Conservation (phyloP, 2,797 vertebrate species). For the Urosaurus nigricauda region DNA sequence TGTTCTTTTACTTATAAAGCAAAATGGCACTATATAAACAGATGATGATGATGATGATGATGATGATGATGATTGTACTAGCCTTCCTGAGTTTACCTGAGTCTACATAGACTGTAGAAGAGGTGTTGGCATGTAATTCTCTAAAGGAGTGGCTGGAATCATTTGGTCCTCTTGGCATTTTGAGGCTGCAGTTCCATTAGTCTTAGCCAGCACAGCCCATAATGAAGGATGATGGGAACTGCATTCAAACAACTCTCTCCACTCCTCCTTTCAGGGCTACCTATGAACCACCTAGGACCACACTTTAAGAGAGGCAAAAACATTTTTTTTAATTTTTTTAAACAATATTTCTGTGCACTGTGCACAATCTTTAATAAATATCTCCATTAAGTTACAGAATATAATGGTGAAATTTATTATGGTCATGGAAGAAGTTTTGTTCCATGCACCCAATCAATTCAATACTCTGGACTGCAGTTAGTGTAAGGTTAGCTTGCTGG, state of each 20-base stretch:
- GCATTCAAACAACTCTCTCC: neutral
- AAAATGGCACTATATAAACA: no score
- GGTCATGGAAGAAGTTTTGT: neutral
- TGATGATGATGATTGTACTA: no score
- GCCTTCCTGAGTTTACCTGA: no score
- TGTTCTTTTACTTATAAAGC: no score
- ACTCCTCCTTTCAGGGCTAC: neutral
- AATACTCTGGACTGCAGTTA: neutral
- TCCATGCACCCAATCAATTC: slow-evolving; percentile 26
- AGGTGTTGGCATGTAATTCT: neutral
- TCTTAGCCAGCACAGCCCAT: neutral
- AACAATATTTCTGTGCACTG: neutral
- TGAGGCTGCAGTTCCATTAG: neutral
- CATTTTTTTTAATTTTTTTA: neutral
- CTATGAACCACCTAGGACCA: no score
- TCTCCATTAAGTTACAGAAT: slow-evolving; percentile 34
- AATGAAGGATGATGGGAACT: neutral
- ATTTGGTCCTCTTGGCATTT: neutral
- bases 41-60: no score
- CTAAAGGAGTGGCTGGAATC: neutral
- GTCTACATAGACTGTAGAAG: no score
- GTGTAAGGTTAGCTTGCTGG: neutral
- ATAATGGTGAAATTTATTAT: slow-evolving; percentile 24
- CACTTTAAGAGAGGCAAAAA: neutral
- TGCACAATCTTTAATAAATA: slow-evolving; percentile 33